Evolutionary conservation across 2,888 invertebrate genomes (phyloP), one percentile per base, ranked within the genome.

Genomic region (Osedax frankpressi): DNA sequence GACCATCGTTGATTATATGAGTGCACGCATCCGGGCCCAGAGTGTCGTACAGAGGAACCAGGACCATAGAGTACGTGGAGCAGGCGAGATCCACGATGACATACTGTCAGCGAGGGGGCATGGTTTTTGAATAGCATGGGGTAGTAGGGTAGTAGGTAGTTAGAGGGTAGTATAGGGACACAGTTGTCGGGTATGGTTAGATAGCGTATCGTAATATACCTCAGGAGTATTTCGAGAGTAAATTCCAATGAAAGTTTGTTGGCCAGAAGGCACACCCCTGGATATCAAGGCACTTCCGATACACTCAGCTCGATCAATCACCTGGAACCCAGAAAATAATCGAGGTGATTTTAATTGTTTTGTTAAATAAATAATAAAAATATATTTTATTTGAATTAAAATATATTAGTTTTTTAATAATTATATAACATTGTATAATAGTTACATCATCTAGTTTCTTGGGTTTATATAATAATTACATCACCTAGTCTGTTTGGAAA

Each of bases 31-130:
- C 80, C 2, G 78, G 73, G 6, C 82, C 82, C 78, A 96, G 87
- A 2, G 96, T 96, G 84, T 97, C 97, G 84, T 97, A 96, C 75
- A 97, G 88, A 72, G 96, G 96, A 77, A 96, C 93, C 79, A 94
- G 89, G 73, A 95, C 93, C 89, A 96, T 90, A 79, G 93, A 94
- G 86, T 91, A 95, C 83, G 91, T 91, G 86, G 94, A 94, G 77
- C 92, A 91, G 1, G 89, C 94, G 85, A 95, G 94, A 86, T 96
- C 96, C 73, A 92, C 90, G 80, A 97, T 88, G 77, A 95, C 90
- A 96, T 96, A 97, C 83, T 83, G 78, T 3, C 11, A 19, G 44
- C 6, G 44, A 44, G 44, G 6, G 44, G 44, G 44, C 11, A 19
- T 44, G 44, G 19, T 44, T 11, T 6, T 44, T 6, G 44, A 19